Conservation (phyloP, 2,888 invertebrate species). For the Chaetogeoica ovagalla region DNA sequence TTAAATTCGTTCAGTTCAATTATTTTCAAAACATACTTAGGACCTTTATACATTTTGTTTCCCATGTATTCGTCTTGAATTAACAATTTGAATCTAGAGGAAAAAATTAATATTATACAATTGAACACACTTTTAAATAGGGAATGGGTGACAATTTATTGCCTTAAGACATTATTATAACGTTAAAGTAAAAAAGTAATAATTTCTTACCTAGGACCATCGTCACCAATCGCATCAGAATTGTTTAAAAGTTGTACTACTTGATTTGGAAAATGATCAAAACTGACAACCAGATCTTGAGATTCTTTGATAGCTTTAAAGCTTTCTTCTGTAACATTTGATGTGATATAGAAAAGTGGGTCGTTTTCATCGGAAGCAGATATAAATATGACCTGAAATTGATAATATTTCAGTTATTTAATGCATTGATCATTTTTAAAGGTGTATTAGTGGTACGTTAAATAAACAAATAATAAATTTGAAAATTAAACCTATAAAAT, state of each 20-base stretch:
- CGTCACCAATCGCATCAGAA: constrained; percentile 26
- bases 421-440: too few relatives aligned
- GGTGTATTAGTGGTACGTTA: too few relatives aligned
- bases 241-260: constrained; percentile 45
- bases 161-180: background rate
- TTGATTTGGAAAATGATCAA: constrained; percentile 48
- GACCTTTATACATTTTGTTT: constrained; percentile 34
- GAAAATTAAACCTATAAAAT: too few relatives aligned
- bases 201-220: constrained; percentile 30
- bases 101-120: background rate
- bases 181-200: background rate
- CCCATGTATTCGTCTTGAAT: constrained; percentile 40
- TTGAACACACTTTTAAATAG: background rate
- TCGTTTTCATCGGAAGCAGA: constrained; percentile 46
- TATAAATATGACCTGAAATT: constrained; percentile 42
- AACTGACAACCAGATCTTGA: constrained; percentile 45
- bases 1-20: constrained; percentile 46
- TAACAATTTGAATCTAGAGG: constrained; percentile 41
- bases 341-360: constrained; percentile 34
- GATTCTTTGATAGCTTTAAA: constrained; percentile 47
- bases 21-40: constrained; percentile 45
- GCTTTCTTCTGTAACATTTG: constrained; percentile 40
- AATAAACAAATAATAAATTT: too few relatives aligned
- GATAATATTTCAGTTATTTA: background rate
- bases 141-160: background rate